Evolutionary conservation across 2,888 invertebrate genomes (phyloP), one percentile per base, ranked within the genome.

Genomic region (Parnassius apollo): DNA sequence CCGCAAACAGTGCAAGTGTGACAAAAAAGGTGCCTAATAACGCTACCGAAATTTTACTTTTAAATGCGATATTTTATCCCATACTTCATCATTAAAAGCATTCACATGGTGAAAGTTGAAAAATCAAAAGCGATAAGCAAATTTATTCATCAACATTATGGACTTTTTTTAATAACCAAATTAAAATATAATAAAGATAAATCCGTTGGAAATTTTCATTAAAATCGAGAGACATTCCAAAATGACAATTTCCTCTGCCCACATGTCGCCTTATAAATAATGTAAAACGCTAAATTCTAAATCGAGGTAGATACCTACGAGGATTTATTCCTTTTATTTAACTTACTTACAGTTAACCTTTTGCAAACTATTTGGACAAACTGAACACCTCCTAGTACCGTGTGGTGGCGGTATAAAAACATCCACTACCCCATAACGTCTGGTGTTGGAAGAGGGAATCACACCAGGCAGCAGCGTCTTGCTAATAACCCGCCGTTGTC

Each of bases 101-200:
- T 64, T 50, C 18, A 60, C 57, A 62, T 69, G 77, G 82, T 79
- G 83, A 86, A 85, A 84, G 85, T 85, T 65, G 67, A 69, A 75
- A 75, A 74, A 76, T 73, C 74, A 74, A 73, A 35, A 65, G 62
- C 75, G 83, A 83, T 81, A 85, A 81, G 76, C 66, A 75, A 80
- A 80, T 77, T 72, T 75, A 76, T 79, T 66, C 71, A 62, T 58
- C 64, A 59, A 73, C 70, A 69, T 73, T 68, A 70, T 69, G 72
- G 71, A 62, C 71, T 74, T 66, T 68, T 25, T 77, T 71, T 72
- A 75, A 69, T 75, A 75, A 75, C 65, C 66, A 66, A 66, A 75
- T 73, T 74, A 73, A 67, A 69, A 70, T 58, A 55, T 45, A 52
- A 57, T 60, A 57, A 64, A 64, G 64, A 64, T 64, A 64, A 64